phyloP scores from a whole-genome alignment of 2,888 invertebrate species.

The Actias luna region DNA sequence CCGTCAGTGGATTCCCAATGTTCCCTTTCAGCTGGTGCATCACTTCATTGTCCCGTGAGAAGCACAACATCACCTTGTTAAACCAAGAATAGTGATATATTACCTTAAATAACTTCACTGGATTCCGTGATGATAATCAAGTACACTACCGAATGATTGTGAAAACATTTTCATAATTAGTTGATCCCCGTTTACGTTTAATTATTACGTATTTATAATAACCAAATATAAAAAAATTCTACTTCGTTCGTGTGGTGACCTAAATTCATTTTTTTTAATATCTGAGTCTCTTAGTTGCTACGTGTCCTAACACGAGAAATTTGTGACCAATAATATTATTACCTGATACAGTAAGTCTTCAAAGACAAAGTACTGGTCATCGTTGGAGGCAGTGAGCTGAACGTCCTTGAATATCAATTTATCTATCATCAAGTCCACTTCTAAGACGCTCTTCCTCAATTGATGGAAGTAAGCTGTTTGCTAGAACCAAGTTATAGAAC shows the following conservation, averaged over 20 bases:
- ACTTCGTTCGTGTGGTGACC: too few species aligned
- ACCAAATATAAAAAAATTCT: too few species aligned
- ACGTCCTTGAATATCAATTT: slow-evolving; percentile 97
- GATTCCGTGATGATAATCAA: too few species aligned
- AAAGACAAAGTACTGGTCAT: slow-evolving; percentile 98
- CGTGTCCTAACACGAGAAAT: too few species aligned
- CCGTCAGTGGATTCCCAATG: slow-evolving; percentile 85
- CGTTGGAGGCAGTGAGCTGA: slow-evolving; percentile 97
- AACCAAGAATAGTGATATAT: too few species aligned
- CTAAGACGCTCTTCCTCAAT: slow-evolving; percentile 90
- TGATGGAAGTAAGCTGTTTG: slow-evolving; percentile 89
- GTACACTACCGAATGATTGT: too few species aligned
- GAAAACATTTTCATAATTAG: too few species aligned
- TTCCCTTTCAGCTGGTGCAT: slow-evolving; percentile 85
- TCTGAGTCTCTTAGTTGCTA: too few species aligned
- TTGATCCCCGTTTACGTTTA: too few species aligned
- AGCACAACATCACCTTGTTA: slow-evolving; percentile 93
- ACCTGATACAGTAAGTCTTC: slow-evolving; percentile 97
- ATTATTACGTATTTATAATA: too few species aligned
- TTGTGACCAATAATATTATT: slow-evolving; percentile 18
- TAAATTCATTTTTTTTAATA: too few species aligned
- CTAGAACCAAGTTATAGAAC: slow-evolving; percentile 66
- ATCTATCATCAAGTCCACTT: slow-evolving; percentile 95
- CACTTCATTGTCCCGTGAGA: slow-evolving; percentile 93
- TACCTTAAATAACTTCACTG: too few species aligned